Evolutionary conservation across 2,888 invertebrate species (phyloP), one percentile per base, ranked within the genome.

Genomic region (Dynastes maya): DNA sequence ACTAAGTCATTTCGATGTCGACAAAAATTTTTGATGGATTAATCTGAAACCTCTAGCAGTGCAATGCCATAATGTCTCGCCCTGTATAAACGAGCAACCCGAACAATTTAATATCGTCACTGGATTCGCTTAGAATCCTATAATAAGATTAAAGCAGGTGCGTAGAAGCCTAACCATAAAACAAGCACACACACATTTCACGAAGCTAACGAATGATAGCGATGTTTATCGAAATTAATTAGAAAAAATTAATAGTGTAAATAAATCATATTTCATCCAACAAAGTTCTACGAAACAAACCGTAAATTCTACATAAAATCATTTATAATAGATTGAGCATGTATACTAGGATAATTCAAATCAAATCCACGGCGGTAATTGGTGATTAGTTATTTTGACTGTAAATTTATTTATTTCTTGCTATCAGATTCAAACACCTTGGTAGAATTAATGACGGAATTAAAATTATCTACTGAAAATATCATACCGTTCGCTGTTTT

Each of bases 211-310:
- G 45, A 45, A 45, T 45, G 45, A 8, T 45, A 2, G 45, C 9
- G 45, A 45, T 45, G 45, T 45, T 45, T 45, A 45, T 45, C 45
- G 45, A 45, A 45, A 45, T 45, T 45, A 45, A 45, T 45, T 45
- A 45, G 45, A 45, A 45, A 45, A 45, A 45, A 45, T 11, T 11
- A 45, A 8, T 45, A 45, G 45, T 45, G 55, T 55, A 55, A 70
- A 70, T 45, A 70, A 70, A 70, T 53, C 53, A 32, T 70, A 70
- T 70, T 70, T 70, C 32, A 70, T n/a, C 2, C 37, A n/a, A 29
- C 32, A 8, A 64, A 32, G 6, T 64, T 37, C 8, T 37, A 64
- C 11, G 32, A 64, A 32, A 32, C 37, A 45, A 45, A 29, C 29
- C 29, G 64, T 2, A 29, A 64, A 64, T 9, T 55, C 64, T 11